phyloP scores from a whole-genome alignment of 2,797 vertebrate genomes.

The Pelochelys cantorii region DNA sequence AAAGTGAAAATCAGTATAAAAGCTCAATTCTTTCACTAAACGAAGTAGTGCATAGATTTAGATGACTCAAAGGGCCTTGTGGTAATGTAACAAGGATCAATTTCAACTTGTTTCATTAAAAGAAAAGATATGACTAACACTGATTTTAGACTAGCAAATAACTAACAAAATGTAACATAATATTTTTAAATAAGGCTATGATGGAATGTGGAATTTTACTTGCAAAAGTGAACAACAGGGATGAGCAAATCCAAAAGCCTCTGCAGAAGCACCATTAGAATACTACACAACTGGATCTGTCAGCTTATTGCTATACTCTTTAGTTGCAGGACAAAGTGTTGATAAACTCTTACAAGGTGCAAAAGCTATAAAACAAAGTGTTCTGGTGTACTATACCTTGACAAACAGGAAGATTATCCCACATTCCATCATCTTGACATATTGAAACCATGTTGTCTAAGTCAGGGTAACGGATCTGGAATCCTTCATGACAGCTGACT shows the following conservation, averaged over 20 bases:
- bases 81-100: neutral
- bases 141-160: slow-evolving; percentile 7
- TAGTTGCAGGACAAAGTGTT: slow-evolving; percentile 23
- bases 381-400: slow-evolving; percentile 82
- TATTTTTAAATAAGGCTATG: neutral
- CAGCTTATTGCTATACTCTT: slow-evolving; percentile 21
- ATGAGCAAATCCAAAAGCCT: slow-evolving; percentile 15
- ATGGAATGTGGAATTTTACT: neutral
- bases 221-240: neutral
- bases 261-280: slow-evolving; percentile 29
- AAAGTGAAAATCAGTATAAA: neutral
- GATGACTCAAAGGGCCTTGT: neutral
- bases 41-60: neutral
- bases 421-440: slow-evolving; percentile 85
- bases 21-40: neutral
- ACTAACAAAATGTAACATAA: neutral
- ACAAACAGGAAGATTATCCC: slow-evolving; percentile 88
- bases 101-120: neutral
- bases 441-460: slow-evolving; percentile 85
- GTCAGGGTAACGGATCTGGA: slow-evolving; percentile 88
- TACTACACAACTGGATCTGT: slow-evolving; percentile 1
- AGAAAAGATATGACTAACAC: neutral
- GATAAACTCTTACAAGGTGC: slow-evolving; percentile 44
- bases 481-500: slow-evolving; percentile 86
- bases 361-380: slow-evolving; percentile 58